Conservation (phyloP, 2,113 vertebrate species). For the Odobenus rosmarus region DNA sequence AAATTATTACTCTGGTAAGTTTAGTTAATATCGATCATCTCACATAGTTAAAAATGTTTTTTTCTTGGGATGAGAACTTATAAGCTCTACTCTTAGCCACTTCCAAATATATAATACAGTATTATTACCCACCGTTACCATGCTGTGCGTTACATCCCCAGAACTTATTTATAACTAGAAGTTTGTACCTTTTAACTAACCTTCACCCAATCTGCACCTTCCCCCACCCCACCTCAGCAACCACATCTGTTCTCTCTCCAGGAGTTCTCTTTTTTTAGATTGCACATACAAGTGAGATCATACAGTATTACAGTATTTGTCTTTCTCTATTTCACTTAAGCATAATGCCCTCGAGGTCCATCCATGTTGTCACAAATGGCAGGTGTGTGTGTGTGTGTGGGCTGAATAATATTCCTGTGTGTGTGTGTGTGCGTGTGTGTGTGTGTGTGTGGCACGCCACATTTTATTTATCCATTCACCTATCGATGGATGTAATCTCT, state of each 20-base stretch:
- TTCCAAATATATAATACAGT: neutral
- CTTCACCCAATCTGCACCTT: neutral
- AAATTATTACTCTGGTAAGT: neutral
- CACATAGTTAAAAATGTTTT: neutral
- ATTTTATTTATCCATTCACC: neutral
- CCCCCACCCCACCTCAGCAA: neutral
- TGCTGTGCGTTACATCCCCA: too few relatives aligned
- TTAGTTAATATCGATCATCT: neutral
- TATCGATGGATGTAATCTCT: neutral
- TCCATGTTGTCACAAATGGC: neutral
- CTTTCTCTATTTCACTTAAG: neutral
- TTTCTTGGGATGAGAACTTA: neutral
- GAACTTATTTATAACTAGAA: neutral
- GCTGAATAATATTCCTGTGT: too few relatives aligned
- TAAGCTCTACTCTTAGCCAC: neutral
- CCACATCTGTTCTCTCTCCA: neutral
- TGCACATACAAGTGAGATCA: neutral
- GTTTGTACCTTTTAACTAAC: neutral
- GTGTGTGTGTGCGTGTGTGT: neutral
- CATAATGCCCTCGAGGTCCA: too few relatives aligned
- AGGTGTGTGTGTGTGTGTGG: neutral
- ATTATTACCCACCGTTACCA: too few relatives aligned
- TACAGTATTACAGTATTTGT: neutral
- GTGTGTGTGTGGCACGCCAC: accelerated
- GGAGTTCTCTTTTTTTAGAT: neutral